These are phyloP conservation scores for Peromyscus nudipes DNA, from an alignment of 2,797 vertebrate genomes.

Conservation along the genomic window DNA sequence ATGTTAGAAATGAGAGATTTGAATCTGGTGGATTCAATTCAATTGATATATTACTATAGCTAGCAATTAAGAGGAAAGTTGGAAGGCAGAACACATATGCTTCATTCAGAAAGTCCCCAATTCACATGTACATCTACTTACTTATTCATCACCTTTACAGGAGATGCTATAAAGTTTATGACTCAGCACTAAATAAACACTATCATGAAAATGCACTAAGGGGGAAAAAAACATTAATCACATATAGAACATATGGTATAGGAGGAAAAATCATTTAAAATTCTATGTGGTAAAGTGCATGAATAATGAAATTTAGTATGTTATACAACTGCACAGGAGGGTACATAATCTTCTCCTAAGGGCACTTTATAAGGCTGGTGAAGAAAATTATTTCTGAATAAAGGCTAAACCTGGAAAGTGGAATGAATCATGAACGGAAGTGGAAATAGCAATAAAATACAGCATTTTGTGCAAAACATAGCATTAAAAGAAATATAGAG, in stretches of 20 bases:
- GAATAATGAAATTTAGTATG: constrained; percentile 30
- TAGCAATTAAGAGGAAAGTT: not conserved
- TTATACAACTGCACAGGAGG: not conserved
- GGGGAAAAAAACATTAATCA: not conserved
- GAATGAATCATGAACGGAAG: constrained; percentile 31
- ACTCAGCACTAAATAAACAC: not conserved
- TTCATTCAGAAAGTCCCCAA: not conserved
- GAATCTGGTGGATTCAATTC: not conserved
- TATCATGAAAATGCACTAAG: not conserved
- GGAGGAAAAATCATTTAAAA: constrained; percentile 57
- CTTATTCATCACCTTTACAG: not conserved
- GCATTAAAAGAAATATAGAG: not conserved
- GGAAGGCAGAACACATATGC: not conserved
- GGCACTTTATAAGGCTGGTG: not conserved
- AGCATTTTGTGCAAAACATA: constrained; percentile 56
- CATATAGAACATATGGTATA: not conserved
- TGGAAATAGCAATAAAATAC: constrained; percentile 9
- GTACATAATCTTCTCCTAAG: not conserved
- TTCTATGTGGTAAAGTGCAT: not conserved
- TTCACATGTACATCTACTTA: not conserved
- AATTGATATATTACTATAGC: not conserved
- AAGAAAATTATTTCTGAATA: not conserved
- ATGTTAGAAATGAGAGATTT: not conserved
- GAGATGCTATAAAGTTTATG: not conserved
- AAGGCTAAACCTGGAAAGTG: not conserved